These are phyloP conservation scores for Hypomecis punctinalis DNA, from an alignment of 2,888 invertebrate species.

Conservation along the genomic window DNA sequence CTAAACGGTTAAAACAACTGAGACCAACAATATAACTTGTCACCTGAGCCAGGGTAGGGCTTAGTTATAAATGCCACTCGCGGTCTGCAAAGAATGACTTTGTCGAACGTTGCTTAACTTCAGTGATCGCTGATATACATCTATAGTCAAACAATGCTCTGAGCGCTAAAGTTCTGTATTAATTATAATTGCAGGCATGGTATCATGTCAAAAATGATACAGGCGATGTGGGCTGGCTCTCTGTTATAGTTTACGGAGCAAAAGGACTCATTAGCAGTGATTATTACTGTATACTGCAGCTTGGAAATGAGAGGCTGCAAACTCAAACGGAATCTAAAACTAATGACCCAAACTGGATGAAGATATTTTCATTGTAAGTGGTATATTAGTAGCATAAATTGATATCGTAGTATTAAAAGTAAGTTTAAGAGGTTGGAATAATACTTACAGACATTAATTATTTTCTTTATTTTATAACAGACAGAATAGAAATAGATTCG, in stretches of 20 bases:
- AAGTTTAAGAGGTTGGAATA: too few species aligned
- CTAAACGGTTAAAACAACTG: too few species aligned
- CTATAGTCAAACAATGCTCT: too few species aligned
- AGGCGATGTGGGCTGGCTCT: conserved; percentile 94
- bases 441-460: too few species aligned
- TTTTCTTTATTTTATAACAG: too few species aligned
- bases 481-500: too few species aligned
- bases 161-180: conserved; percentile 1
- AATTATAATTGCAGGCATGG: conserved; percentile 72
- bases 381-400: too few species aligned
- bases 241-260: conserved; percentile 93
- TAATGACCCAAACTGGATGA: conserved; percentile 97
- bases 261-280: conserved; percentile 94
- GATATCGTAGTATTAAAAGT: too few species aligned
- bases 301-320: conserved; percentile 96
- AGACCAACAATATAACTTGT: too few species aligned
- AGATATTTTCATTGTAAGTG: conserved; percentile 97
- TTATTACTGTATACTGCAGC: conserved; percentile 96
- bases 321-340: conserved; percentile 99
- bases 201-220: conserved; percentile 61
- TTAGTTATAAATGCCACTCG: too few species aligned
- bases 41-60: too few species aligned
- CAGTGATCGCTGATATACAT: background rate
- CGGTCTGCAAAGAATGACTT: too few species aligned
- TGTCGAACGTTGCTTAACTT: background rate